A percentile compares a stretch with the other conserved stretches of the same genome.
Evolutionary conservation across 53 echinoderm and acorn worm genomes (phyloP).

Genomic region (Luidia sarsii): DNA sequence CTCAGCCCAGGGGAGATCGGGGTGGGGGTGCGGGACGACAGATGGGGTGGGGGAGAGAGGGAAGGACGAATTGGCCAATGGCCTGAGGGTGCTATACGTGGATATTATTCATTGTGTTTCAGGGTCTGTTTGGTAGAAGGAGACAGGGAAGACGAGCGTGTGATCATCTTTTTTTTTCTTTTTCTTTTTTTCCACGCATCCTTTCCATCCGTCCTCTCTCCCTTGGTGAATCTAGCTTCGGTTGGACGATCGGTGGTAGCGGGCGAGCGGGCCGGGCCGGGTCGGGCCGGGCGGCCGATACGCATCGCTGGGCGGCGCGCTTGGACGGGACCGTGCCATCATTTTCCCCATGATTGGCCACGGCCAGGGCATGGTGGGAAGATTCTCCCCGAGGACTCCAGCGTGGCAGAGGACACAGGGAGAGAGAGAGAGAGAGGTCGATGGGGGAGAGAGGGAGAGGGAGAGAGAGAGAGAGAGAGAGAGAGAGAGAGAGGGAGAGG

Average conservation of each 20-base stretch:
- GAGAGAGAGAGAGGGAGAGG: no score
- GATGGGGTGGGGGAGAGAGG: no score
- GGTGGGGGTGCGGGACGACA: no score
- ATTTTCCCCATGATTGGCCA: constrained; percentile 42
- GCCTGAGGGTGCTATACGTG: no score
- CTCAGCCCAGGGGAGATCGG: background rate
- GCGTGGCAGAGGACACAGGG: background rate
- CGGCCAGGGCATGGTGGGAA: constrained; percentile 13
- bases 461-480: background rate
- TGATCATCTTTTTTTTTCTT: constrained; percentile 21
- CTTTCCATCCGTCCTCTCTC: no score
- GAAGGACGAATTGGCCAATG: no score
- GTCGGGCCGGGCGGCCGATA: background rate
- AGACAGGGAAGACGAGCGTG: background rate
- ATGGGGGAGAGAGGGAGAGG: no score
- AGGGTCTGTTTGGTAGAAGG: background rate
- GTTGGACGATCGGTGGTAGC: no score
- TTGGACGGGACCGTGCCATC: constrained; percentile 30
- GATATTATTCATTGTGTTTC: constrained; percentile 37
- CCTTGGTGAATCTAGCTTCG: no score
- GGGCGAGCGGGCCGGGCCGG: no score
- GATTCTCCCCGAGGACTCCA: constrained; percentile 9
- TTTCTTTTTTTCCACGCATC: no score
- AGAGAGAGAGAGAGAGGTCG: background rate
- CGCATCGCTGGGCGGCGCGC: constrained; percentile 44